Evolutionary conservation across 2,113 vertebrate genomes (phyloP).

Genomic region (Pantherophis guttatus): DNA sequence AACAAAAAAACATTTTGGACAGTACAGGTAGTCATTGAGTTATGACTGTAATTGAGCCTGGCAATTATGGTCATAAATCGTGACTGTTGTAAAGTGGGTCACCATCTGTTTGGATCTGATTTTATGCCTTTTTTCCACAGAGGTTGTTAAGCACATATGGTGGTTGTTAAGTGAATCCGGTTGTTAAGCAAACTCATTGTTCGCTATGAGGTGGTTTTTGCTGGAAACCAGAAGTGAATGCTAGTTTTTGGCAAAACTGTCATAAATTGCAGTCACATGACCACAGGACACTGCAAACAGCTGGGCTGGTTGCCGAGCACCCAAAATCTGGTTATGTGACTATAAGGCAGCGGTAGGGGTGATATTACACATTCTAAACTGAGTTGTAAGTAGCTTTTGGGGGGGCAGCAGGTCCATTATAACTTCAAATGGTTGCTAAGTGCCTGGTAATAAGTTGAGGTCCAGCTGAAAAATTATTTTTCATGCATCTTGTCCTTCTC

Average conservation of each 20-base stretch:
- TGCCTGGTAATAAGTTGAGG: too few species aligned
- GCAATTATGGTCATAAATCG: too few species aligned
- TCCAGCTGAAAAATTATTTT: too few species aligned
- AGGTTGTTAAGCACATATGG: background rate
- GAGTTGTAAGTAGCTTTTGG: too few species aligned
- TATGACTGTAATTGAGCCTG: too few species aligned
- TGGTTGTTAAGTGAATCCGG: too few species aligned
- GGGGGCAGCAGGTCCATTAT: too few species aligned
- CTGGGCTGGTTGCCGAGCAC: too few species aligned
- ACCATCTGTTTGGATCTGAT: background rate
- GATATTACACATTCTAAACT: too few species aligned
- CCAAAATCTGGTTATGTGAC: too few species aligned
- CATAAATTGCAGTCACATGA: background rate
- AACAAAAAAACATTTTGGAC: background rate
- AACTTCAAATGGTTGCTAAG: too few species aligned
- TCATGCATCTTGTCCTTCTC: background rate
- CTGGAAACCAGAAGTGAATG: background rate
- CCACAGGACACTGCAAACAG: background rate
- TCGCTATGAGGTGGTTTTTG: background rate
- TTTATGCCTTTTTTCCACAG: background rate
- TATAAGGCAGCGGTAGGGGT: too few species aligned
- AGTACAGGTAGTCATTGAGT: background rate
- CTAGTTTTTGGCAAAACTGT: background rate
- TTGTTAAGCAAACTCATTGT: background rate
- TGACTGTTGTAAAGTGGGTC: background rate